Conservation (phyloP, 2,797 vertebrate species). For the Malacoctenus gilli region DNA sequence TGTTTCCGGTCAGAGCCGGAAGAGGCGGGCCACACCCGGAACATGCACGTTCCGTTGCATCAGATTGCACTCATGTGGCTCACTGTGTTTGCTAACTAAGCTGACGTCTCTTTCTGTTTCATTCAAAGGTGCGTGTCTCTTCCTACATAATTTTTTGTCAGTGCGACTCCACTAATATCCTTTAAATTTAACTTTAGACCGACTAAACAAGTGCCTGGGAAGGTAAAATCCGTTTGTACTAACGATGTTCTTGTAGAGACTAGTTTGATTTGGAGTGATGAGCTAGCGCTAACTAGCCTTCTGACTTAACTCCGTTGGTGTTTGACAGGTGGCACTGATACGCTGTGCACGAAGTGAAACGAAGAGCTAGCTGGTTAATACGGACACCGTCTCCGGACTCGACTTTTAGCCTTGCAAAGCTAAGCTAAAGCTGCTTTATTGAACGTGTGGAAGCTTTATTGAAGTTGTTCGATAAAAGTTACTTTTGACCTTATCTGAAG, state of each 20-base stretch:
- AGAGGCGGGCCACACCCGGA: conserved; percentile 56
- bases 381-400: neutral
- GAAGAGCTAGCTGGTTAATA: neutral
- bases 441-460: too few species aligned
- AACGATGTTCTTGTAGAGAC: neutral
- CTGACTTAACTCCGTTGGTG: neutral
- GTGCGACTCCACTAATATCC: rapidly evolving
- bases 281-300: conserved; percentile 52
- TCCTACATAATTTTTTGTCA: neutral
- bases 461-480: too few species aligned
- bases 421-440: too few species aligned
- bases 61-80: conserved; percentile 67
- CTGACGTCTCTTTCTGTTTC: conserved; percentile 60
- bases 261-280: conserved; percentile 13
- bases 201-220: neutral
- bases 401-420: too few species aligned
- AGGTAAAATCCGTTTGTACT: neutral
- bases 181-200: neutral
- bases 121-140: conserved; percentile 62
- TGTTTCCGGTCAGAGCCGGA: conserved; percentile 57
- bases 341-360: conserved; percentile 1
- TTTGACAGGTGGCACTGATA: conserved; percentile 50
- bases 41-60: conserved; percentile 68
- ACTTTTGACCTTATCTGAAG: too few species aligned
- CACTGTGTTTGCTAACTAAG: conserved; percentile 30